A percentile compares a stretch with the other conserved stretches of the same genome.
These are phyloP conservation scores for Hypomecis punctinalis DNA, from an alignment of 2,888 invertebrate species.

Conservation along the genomic window DNA sequence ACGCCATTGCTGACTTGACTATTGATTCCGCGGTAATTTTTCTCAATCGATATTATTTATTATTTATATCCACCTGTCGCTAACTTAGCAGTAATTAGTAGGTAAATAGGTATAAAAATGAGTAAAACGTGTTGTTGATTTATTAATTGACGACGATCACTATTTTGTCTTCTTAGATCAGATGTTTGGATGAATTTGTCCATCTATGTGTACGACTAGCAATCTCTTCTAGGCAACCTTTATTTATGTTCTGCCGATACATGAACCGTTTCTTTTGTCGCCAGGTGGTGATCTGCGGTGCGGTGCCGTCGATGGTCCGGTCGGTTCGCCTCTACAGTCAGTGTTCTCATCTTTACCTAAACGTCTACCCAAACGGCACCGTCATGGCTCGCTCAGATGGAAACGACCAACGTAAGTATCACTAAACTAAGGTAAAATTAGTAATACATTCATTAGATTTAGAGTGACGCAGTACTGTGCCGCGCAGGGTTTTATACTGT, in stretches of 20 bases:
- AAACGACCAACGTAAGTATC: conserved; percentile 87
- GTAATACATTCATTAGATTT: neutral
- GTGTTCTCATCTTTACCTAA: conserved; percentile 88
- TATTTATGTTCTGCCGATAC: conserved; percentile 1
- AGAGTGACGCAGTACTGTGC: too few species aligned
- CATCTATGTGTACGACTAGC: too few species aligned
- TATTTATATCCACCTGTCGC: conserved; percentile 6
- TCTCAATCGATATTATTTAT: conserved; percentile 6
- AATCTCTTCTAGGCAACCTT: too few species aligned
- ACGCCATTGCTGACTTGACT: neutral
- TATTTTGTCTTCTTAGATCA: too few species aligned
- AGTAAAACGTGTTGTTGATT: neutral
- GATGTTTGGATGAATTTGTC: too few species aligned
- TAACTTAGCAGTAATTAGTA: neutral
- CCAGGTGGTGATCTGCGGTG: conserved; percentile 90
- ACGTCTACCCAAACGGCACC: conserved; percentile 87
- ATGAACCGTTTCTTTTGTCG: conserved; percentile 34
- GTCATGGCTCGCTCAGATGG: conserved; percentile 85
- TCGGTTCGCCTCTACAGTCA: conserved; percentile 89
- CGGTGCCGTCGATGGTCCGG: conserved; percentile 89
- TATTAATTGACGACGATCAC: neutral
- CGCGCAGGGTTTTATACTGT: too few species aligned
- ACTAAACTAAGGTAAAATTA: neutral
- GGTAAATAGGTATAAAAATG: conserved; percentile 1
- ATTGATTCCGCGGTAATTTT: neutral